Evolutionary conservation across 2,113 vertebrate species (phyloP).

Genomic region (Pelecanoides urinatrix): DNA sequence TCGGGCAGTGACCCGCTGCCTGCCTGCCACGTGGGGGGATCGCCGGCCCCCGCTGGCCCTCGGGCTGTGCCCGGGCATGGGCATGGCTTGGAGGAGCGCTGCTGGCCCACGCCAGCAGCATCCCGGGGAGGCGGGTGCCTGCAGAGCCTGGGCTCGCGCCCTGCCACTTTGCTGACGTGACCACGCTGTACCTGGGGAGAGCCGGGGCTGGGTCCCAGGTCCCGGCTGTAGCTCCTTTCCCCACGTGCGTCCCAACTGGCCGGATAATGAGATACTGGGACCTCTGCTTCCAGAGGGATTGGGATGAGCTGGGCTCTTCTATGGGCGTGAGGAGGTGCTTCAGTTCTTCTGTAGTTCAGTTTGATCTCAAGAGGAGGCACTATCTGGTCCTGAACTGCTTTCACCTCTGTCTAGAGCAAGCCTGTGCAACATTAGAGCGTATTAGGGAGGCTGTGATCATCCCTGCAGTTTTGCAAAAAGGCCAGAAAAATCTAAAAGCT

Average conservation of each 20-base stretch:
- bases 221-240: background rate
- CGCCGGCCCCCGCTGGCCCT: background rate
- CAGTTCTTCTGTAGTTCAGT: background rate
- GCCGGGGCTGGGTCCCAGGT: background rate
- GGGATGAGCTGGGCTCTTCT: background rate
- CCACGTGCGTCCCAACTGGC: background rate
- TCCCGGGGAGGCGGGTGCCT: rapidly evolving
- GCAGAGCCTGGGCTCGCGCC: background rate
- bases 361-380: background rate
- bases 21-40: background rate
- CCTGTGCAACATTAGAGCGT: background rate
- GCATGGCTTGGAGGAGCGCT: background rate
- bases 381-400: background rate
- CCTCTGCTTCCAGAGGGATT: background rate
- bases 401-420: background rate
- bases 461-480: background rate
- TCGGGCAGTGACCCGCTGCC: background rate
- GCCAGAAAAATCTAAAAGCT: background rate
- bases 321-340: background rate
- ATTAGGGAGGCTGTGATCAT: background rate
- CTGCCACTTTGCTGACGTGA: rapidly evolving
- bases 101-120: background rate
- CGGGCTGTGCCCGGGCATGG: background rate
- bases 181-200: background rate
- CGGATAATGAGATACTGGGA: background rate